These are phyloP conservation scores for Labroides dimidiatus DNA, from an alignment of 2,797 vertebrate genomes.

Conservation along the genomic window DNA sequence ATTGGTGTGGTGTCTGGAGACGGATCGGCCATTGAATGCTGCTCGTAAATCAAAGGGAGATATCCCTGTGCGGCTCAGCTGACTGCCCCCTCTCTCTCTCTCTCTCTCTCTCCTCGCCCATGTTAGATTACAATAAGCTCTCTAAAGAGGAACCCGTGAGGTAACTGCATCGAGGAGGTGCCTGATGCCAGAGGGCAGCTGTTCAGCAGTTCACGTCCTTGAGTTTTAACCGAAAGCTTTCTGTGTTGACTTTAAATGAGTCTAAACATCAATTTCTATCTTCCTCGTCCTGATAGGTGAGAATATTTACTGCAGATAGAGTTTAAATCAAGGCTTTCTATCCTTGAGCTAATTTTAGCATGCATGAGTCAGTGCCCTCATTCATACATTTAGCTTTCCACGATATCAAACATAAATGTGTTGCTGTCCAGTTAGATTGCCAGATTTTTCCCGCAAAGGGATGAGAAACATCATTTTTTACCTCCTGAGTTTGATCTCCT, in stretches of 20 bases:
- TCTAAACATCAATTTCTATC: conserved; percentile 18
- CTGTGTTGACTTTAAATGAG: conserved; percentile 36
- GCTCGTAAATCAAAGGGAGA: conserved; percentile 72
- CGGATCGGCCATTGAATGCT: conserved; percentile 57
- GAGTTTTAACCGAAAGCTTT: conserved; percentile 15
- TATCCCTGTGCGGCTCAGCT: conserved; percentile 58
- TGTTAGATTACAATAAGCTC: conserved; percentile 63
- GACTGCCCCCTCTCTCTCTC: conserved; percentile 42
- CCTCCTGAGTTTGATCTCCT: conserved; percentile 3
- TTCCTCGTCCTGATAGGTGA: conserved; percentile 27
- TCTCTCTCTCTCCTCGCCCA: conserved; percentile 13
- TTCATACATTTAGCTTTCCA: conserved; percentile 48
- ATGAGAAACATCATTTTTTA: conserved; percentile 17
- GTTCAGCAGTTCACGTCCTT: conserved; percentile 20
- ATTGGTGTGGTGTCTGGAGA: conserved; percentile 62
- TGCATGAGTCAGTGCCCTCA: conserved; percentile 26
- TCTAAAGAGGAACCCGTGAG: conserved; percentile 58
- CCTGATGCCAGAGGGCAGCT: conserved; percentile 40
- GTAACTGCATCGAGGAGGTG: conserved; percentile 48
- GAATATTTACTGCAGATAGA: conserved; percentile 23
- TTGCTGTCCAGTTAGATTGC: conserved; percentile 26
- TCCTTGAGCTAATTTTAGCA: conserved; percentile 43
- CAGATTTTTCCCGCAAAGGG: conserved; percentile 8
- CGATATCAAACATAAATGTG: conserved; percentile 7
- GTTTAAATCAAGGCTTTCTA: conserved; percentile 26